Conservation (phyloP, 2,888 invertebrate species). For the Sepiola atlantica region DNA sequence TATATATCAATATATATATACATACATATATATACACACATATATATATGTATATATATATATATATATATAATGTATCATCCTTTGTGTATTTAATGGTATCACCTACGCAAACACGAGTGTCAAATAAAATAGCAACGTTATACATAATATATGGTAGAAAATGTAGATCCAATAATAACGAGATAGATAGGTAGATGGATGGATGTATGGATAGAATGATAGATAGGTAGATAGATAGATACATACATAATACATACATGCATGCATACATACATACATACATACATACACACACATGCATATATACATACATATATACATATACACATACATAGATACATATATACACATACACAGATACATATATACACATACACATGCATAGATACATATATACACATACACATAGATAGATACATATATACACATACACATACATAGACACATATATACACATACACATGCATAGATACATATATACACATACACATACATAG, state of each 20-base stretch:
- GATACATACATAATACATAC: too few species aligned
- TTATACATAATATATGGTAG: too few species aligned
- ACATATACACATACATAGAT: background rate
- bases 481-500: background rate
- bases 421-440: background rate
- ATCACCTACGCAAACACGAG: too few species aligned
- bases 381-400: background rate
- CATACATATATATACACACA: too few species aligned
- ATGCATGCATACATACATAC: too few species aligned
- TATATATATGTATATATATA: too few species aligned
- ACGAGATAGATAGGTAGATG: background rate
- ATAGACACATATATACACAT: too few species aligned
- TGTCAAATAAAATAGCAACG: too few species aligned
- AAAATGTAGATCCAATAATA: too few species aligned
- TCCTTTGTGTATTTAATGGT: too few species aligned
- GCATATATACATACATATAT: background rate
- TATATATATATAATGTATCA: too few species aligned
- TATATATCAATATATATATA: too few species aligned
- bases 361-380: background rate
- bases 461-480: background rate
- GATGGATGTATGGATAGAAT: background rate
- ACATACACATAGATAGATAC: background rate
- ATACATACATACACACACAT: background rate
- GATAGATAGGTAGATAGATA: background rate
- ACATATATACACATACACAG: background rate